Evolutionary conservation across 92 coral and sea anemone species (phyloP), one percentile per base, ranked within the genome.

Genomic region (Diadumene lineata): DNA sequence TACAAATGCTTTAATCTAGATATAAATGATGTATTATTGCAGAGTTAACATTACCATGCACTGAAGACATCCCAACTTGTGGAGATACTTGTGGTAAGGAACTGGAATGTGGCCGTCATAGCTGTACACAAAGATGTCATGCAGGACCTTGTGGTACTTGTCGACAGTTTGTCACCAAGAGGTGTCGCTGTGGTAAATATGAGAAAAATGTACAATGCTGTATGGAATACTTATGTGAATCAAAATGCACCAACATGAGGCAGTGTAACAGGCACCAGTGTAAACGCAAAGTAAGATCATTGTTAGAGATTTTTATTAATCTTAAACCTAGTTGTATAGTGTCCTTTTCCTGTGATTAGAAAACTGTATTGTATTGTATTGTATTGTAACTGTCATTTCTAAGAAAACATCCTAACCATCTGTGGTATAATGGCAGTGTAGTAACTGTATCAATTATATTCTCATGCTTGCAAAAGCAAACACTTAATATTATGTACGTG

Each of bases 191-290:
- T 73, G 97, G 97, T 23, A 94, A 86, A 72, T 87, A 91, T 0
- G 89, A 92, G 84, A 94, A 92, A 65, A 68, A 84, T 44, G 92
- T 94, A 8, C 88, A 82, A 51, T 94, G 98, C 74, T 88, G 91
- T 22, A 88, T 84, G 74, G 97, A 84, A 65, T 94, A 86, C 58
- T 65, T 82, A 28, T 94, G 98, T 56, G 98, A 94, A 15, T 71
- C 82, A 34, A 94, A 94, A 43, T 94, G 98, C 53, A 75, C 73
- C 10, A 86, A 86, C 51, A 78, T 89, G 91, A 89, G 91, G 66
- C 92, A 87, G 38, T 94, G 98, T 70, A 72, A 81, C 66, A 87
- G 98, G 19, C 98, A 94, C 77, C 97, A 78, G 43, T 94, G 98
- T 61, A 92, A 90, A 50, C 77, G 92, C 26, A 94, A 94, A 92